Base-by-base conservation (phyloP, 1,140 invertebrate genomes). In the Zaprionus africanus region DNA sequence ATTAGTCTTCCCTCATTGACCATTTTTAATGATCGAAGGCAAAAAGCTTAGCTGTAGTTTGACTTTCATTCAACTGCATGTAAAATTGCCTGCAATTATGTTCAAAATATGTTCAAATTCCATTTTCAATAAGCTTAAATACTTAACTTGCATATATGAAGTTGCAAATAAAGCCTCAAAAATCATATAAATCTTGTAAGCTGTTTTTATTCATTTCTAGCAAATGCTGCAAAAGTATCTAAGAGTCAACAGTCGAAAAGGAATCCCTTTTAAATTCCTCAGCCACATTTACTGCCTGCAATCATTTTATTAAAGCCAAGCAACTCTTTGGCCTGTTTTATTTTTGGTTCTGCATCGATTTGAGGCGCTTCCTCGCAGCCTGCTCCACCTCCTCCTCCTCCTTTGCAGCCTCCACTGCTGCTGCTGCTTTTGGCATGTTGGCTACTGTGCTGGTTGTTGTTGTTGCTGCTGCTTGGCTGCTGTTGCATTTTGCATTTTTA, bases 401-500 rank as follows among this genome's bases (percentile, higher is more conserved):
- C n/a, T 34, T 9, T 9, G 28, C 28, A 9, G 6, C 2, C 28
- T 46, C 58, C 31, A 34, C 34, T 49, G 2, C 19, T 49, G 2
- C 19, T 60, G 56, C 22, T 26, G 46, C 46, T 51, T 24, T 51
- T 51, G 46, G 43, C 65, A 68, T 56, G 26, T 34, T 70, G 54
- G 43, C 56, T 62, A 41, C 53, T 46, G 46, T 31, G 51, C 28
- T 46, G 26, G 62, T 65, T 66, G 19, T 51, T 76, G 66, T 76
- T 75, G 70, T 24, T 73, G 71, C 54, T 72, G 62, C 28, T 65
- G 75, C 34, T 73, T n/a, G n/a, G 69, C 64, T 75, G 74, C 72
- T 76, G 79, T 71, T 88, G 83, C 84, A 88, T 88, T 84, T 88
- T 84, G 78, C 71, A 88, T 88, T 90, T 88, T 84, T 90, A 90